These are phyloP conservation scores for Misgurnus anguillicaudatus DNA, from an alignment of 2,113 vertebrate species.

Conservation along the genomic window DNA sequence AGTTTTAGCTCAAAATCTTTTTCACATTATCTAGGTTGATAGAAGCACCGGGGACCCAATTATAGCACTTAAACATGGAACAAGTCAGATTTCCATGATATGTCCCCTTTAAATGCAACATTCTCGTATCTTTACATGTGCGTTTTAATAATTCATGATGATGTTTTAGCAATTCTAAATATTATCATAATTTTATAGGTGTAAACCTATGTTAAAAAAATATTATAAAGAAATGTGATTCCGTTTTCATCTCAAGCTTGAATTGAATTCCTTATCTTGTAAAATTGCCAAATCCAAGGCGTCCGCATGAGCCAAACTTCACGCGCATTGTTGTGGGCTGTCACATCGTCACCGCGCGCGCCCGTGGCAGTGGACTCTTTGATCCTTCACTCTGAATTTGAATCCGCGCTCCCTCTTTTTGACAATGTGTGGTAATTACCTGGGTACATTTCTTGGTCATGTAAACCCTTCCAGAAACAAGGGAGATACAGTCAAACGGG, in stretches of 20 bases:
- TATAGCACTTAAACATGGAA: no score
- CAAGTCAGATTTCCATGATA: no score
- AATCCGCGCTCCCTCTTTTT: constrained; percentile 74
- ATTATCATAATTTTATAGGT: neutral
- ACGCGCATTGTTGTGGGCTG: constrained; percentile 61
- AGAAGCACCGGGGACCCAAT: no score
- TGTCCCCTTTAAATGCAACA: no score
- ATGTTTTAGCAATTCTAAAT: neutral
- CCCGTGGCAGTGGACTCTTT: constrained; percentile 70
- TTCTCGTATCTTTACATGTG: no score
- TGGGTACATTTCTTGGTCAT: constrained; percentile 72
- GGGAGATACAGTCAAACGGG: constrained; percentile 61
- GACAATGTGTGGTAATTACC: constrained; percentile 78
- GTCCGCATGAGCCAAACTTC: constrained; percentile 46
- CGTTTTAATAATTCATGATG: neutral
- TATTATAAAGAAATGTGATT: no score
- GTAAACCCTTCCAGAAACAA: constrained; percentile 72
- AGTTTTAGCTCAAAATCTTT: no score
- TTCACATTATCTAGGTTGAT: no score
- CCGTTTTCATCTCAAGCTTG: neutral
- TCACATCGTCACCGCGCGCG: constrained; percentile 69
- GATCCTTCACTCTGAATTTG: constrained; percentile 77
- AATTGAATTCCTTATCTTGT: no score
- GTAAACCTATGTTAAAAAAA: no score
- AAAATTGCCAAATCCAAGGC: neutral